Evolutionary conservation across 2,888 invertebrate species (phyloP).

Genomic region (Sarcophaga rosellei): DNA sequence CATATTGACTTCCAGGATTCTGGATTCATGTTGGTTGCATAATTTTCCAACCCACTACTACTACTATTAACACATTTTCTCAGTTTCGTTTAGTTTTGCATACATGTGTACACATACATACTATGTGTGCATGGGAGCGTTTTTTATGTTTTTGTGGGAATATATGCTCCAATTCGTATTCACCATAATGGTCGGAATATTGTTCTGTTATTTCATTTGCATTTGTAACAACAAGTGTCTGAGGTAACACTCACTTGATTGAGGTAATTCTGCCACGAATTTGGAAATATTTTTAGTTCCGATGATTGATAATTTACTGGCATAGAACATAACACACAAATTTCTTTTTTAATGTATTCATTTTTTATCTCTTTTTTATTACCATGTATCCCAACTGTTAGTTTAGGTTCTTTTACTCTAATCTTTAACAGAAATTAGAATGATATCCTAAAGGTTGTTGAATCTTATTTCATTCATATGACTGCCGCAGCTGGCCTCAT

Average conservation of each 20-base stretch:
- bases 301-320: no score
- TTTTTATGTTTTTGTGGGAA: no score
- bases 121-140: no score
- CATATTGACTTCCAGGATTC: conserved; percentile 58
- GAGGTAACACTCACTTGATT: conserved; percentile 58
- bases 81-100: neutral
- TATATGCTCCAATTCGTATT: conserved; percentile 6
- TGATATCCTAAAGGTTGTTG: no score
- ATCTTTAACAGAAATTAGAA: no score
- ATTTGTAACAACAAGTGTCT: conserved; percentile 74
- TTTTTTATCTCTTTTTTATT: conserved; percentile 35
- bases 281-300: no score
- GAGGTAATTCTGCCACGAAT: no score
- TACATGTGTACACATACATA: neutral
- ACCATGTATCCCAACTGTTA: conserved; percentile 64
- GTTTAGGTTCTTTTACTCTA: no score
- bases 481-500: no score
- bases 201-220: conserved; percentile 31
- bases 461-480: no score
- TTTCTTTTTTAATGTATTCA: no score
- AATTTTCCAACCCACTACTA: neutral
- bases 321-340: no score
- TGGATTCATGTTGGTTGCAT: neutral
- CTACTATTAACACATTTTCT: neutral
- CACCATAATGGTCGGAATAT: conserved; percentile 65